Evolutionary conservation across 2,888 invertebrate genomes (phyloP).

Genomic region (Malachius bipustulatus): DNA sequence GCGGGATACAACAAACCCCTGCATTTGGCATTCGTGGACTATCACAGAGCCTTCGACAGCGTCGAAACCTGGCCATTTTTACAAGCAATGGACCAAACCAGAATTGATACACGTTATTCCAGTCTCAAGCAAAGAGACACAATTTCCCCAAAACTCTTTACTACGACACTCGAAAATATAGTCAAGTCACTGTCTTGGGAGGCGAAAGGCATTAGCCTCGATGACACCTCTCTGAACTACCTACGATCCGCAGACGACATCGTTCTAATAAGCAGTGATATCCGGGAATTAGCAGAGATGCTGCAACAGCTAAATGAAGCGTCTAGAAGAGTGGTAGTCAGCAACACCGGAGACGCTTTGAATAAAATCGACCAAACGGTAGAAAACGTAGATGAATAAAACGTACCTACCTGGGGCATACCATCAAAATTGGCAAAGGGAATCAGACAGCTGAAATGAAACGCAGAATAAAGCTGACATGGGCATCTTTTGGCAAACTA

Average conservation of each 20-base stretch:
- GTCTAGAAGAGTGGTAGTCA: too few species aligned
- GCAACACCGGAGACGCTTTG: too few species aligned
- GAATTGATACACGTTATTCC: too few species aligned
- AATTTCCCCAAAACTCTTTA: constrained; percentile 1
- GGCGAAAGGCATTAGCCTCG: not conserved
- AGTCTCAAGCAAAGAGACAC: constrained; percentile 1
- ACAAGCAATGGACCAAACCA: too few species aligned
- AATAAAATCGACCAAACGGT: too few species aligned
- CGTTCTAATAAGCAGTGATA: not conserved
- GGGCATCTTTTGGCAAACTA: constrained; percentile 10
- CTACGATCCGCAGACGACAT: constrained; percentile 2
- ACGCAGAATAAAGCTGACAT: constrained; percentile 9
- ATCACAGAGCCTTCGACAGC: too few species aligned
- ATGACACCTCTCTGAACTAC: not conserved
- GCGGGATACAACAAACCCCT: too few species aligned
- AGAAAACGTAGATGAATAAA: too few species aligned
- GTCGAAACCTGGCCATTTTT: too few species aligned
- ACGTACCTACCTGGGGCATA: constrained; percentile 15
- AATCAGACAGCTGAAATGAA: constrained; percentile 11
- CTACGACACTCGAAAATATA: not conserved
- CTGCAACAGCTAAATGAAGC: not conserved
- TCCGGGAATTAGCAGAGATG: not conserved
- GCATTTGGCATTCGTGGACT: too few species aligned
- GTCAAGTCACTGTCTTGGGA: not conserved
- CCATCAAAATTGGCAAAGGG: constrained; percentile 11